phyloP scores from a whole-genome alignment of 2,113 vertebrate genomes.

The Aegotheles bennettii region DNA sequence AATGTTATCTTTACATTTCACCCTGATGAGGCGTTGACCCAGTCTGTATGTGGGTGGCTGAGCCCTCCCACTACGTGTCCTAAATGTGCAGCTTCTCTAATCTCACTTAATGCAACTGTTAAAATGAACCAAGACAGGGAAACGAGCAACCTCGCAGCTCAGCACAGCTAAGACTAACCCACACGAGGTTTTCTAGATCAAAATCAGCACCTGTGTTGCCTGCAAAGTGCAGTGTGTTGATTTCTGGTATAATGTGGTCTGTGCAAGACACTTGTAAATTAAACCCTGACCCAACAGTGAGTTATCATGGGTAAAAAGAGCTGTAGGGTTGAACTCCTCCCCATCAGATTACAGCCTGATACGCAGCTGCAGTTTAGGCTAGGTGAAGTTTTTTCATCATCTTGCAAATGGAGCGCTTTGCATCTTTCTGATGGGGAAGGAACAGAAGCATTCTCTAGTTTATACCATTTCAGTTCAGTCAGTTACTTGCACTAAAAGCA shows the following conservation, averaged over 20 bases:
- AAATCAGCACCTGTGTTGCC: not conserved
- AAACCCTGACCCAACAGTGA: not conserved
- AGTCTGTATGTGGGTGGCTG: not conserved
- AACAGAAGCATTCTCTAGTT: not conserved
- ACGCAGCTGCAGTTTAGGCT: not conserved
- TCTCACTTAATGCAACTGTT: conserved; percentile 15
- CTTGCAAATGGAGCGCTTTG: not conserved
- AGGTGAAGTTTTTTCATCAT: not conserved
- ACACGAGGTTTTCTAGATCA: not conserved
- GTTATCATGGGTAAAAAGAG: not conserved
- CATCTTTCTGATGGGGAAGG: rapidly evolving
- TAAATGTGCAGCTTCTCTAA: conserved; percentile 21
- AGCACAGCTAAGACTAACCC: not conserved
- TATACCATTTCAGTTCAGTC: not conserved
- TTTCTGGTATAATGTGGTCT: not conserved
- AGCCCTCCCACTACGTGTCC: not conserved
- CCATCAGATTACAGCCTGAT: conserved; percentile 10
- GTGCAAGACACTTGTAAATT: not conserved
- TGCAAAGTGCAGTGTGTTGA: not conserved
- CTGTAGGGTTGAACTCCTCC: not conserved
- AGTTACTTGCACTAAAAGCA: not conserved
- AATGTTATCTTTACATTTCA: not conserved
- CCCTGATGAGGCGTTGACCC: not conserved
- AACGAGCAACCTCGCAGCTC: not conserved
- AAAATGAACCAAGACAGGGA: not conserved